Conservation (phyloP, 2,797 vertebrate species). For the Brotula barbata region DNA sequence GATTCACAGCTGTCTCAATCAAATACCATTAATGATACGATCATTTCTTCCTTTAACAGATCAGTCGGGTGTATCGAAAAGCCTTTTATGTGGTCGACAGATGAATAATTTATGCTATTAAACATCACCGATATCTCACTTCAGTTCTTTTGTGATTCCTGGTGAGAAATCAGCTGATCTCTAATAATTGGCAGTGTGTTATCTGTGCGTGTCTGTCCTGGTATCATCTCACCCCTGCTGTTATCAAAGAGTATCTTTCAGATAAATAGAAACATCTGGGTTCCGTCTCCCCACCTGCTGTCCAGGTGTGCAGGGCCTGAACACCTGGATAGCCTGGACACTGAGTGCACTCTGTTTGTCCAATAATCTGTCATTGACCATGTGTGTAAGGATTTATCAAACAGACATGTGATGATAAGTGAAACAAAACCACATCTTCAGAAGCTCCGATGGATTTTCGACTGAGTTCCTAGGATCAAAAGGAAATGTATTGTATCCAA, state of each 20-base stretch:
- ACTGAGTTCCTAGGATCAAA: constrained; percentile 42
- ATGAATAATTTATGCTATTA: constrained; percentile 18
- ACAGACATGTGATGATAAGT: constrained; percentile 38
- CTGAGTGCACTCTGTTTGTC: constrained; percentile 32
- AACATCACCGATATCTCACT: neutral
- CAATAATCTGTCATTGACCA: constrained; percentile 23
- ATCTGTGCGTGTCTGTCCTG: constrained; percentile 30
- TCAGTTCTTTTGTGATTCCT: constrained; percentile 31
- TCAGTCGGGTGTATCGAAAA: constrained; percentile 5
- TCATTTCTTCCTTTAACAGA: constrained; percentile 26
- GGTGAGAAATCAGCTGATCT: constrained; percentile 13
- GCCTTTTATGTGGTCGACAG: constrained; percentile 24
- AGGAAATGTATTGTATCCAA: too few species aligned
- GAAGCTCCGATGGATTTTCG: constrained; percentile 5
- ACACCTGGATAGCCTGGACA: constrained; percentile 59
- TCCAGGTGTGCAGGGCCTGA: constrained; percentile 11
- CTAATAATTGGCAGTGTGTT: constrained; percentile 19
- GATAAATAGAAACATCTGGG: constrained; percentile 51
- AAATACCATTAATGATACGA: constrained; percentile 19
- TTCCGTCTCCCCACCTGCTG: constrained; percentile 34
- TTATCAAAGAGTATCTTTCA: constrained; percentile 28
- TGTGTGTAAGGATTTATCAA: constrained; percentile 26
- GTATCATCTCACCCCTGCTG: constrained; percentile 30
- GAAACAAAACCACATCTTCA: constrained; percentile 17
- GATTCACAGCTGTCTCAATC: too few species aligned